Evolutionary conservation across 2,888 invertebrate species (phyloP), one percentile per base, ranked within the genome.

Genomic region (Acheta domesticus): DNA sequence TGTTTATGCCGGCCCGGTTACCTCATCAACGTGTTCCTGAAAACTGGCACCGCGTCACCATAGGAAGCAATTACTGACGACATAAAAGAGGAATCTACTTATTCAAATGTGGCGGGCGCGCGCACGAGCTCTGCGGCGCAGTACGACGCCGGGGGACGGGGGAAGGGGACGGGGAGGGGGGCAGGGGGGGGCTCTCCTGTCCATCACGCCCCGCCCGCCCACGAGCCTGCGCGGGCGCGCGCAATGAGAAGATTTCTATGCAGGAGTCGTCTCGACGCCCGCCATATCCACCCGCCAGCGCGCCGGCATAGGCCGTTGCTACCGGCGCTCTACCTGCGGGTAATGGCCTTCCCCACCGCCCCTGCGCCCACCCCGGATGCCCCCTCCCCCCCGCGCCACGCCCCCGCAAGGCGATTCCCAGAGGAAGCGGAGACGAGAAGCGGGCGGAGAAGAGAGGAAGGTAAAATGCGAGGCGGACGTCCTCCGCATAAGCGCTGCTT

Each of bases 181-280:
- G n/a, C 11, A 5, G 36, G 36, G 62, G 62, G 62, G 12, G n/a
- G 20, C 62, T 62, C 62, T 49, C 23, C 79, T 75, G 77, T 80
- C 81, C 81, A 74, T 80, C 79, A 76, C 36, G 48, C 48, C 50
- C 49, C 78, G 62, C 79, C 75, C 19, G 50, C 75, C 74, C 74
- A n/a, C 49, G 49, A 49, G 62, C 62, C 78, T n/a, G 49, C 73
- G 74, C 36, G 20, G 77, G 79, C 76, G 23, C 77, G 19, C n/a
- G 80, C 79, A 81, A 81, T 81, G 81, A 81, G 81, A 74, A 80
- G 76, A 50, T 81, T 81, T 81, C 81, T 81, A 81, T 81, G 81
- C 81, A 81, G 80, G 12, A 20, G 78, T 78, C 81, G 81, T 81
- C 76, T 14, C 79, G 78, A 77, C 80, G 62, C 78, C 77, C 77